These are phyloP conservation scores for Passerculus sandwichensis DNA, from an alignment of 2,797 vertebrate genomes.

Conservation along the genomic window DNA sequence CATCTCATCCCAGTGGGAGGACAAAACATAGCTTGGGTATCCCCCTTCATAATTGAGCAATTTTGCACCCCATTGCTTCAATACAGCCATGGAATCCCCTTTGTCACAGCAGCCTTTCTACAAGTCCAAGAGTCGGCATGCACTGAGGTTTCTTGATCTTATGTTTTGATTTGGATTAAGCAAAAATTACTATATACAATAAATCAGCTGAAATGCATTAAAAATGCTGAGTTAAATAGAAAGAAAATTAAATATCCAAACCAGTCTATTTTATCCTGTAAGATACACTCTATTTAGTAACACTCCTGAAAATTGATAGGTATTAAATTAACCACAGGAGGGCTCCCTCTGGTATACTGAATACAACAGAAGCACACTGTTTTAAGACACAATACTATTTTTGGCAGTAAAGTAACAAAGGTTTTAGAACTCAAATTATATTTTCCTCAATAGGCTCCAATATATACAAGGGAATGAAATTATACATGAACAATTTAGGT, in stretches of 20 bases:
- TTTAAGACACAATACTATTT: not conserved
- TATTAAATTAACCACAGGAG: conserved; percentile 72
- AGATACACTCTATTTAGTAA: conserved; percentile 15
- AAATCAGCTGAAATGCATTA: not conserved
- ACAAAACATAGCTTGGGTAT: not conserved
- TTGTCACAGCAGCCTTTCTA: not conserved
- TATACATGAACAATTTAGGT: not conserved
- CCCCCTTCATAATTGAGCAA: not conserved
- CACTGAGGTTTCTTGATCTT: not conserved
- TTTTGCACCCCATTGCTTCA: not conserved
- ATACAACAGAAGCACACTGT: conserved; percentile 13
- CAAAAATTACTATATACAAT: not conserved
- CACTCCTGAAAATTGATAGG: conserved; percentile 56
- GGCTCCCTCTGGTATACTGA: conserved; percentile 63
- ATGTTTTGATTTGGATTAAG: not conserved
- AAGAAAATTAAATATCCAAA: conserved; percentile 20
- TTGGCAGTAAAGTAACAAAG: conserved; percentile 8
- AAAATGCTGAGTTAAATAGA: not conserved
- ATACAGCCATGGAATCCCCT: not conserved
- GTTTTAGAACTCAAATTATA: not conserved
- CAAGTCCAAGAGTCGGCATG: not conserved
- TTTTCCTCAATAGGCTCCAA: conserved; percentile 20
- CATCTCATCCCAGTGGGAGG: not conserved
- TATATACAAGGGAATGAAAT: not conserved
- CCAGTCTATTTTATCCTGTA: not conserved